Evolutionary conservation across 2,113 vertebrate genomes (phyloP).

Genomic region (Lucifuga dentata): DNA sequence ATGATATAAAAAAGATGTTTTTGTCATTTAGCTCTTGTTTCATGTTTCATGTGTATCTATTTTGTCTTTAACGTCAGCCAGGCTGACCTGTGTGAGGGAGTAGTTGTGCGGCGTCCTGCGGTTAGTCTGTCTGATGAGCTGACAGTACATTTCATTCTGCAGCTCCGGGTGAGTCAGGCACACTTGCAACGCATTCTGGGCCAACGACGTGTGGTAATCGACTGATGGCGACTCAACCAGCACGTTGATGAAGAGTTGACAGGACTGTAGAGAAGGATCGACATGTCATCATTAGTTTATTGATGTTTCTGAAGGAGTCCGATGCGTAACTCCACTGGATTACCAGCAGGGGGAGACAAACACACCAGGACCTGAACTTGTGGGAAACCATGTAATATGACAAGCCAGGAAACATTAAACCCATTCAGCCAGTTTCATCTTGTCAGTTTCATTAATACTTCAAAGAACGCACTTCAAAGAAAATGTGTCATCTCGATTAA

Average conservation of each 20-base stretch:
- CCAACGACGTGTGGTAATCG: conserved; percentile 91
- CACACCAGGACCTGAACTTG: background rate
- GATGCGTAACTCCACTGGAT: background rate
- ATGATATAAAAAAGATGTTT: too few relatives aligned
- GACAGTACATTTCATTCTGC: conserved; percentile 92
- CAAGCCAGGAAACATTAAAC: conserved; percentile 30
- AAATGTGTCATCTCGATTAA: conserved; percentile 44
- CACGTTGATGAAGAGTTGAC: conserved; percentile 93
- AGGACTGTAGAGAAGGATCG: conserved; percentile 80
- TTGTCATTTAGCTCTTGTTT: too few relatives aligned
- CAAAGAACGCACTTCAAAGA: conserved; percentile 40
- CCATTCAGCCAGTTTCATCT: conserved; percentile 18
- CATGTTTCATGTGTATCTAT: background rate
- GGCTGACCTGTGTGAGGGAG: conserved; percentile 88
- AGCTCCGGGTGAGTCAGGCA: conserved; percentile 90
- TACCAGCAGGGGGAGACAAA: conserved; percentile 72
- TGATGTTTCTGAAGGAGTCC: too few relatives aligned
- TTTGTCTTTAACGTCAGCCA: background rate
- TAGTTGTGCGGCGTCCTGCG: conserved; percentile 85
- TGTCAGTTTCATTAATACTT: conserved; percentile 59
- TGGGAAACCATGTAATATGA: background rate
- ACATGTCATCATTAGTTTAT: too few relatives aligned
- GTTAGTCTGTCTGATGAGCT: conserved; percentile 91
- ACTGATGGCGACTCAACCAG: conserved; percentile 89
- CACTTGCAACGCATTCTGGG: conserved; percentile 91